These are phyloP conservation scores for Philypnodon macrostomus DNA, from an alignment of 2,797 vertebrate species.

Conservation along the genomic window DNA sequence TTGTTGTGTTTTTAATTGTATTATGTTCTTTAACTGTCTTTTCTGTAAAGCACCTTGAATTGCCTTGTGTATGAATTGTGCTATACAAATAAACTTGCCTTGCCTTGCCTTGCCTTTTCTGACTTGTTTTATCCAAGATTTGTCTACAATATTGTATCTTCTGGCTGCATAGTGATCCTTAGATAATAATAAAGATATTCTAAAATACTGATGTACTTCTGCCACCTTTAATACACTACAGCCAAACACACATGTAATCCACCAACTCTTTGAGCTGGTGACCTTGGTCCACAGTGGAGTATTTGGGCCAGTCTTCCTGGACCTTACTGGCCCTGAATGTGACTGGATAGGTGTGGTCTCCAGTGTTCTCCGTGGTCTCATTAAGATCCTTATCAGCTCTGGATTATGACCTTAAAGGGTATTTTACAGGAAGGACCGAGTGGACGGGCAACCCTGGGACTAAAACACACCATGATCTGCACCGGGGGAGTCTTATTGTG, in stretches of 20 bases:
- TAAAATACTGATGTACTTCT: too few species aligned
- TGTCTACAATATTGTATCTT: too few species aligned
- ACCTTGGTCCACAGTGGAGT: constrained; percentile 27
- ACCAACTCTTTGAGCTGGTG: neutral
- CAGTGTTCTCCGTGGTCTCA: constrained; percentile 38
- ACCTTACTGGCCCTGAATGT: constrained; percentile 10
- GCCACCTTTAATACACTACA: too few species aligned
- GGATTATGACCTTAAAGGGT: constrained; percentile 27
- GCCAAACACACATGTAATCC: constrained; percentile 38
- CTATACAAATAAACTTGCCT: too few species aligned
- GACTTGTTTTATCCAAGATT: too few species aligned
- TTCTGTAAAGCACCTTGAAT: too few species aligned
- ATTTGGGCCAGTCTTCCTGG: constrained; percentile 37
- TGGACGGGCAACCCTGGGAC: constrained; percentile 18
- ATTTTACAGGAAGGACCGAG: constrained; percentile 40
- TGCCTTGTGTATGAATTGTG: too few species aligned
- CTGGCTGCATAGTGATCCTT: too few species aligned
- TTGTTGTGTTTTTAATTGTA: constrained; percentile 37
- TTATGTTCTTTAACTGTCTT: too few species aligned
- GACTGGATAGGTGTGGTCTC: constrained; percentile 38
- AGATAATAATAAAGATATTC: too few species aligned
- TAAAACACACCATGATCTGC: constrained; percentile 23
- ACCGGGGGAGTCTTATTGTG: constrained; percentile 15
- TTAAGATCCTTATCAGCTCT: constrained; percentile 53
- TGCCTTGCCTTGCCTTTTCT: too few species aligned